A percentile compares a stretch with the other conserved stretches of the same genome.
These are phyloP conservation scores for Nothura maculosa DNA, from an alignment of 2,797 vertebrate genomes.

Conservation along the genomic window DNA sequence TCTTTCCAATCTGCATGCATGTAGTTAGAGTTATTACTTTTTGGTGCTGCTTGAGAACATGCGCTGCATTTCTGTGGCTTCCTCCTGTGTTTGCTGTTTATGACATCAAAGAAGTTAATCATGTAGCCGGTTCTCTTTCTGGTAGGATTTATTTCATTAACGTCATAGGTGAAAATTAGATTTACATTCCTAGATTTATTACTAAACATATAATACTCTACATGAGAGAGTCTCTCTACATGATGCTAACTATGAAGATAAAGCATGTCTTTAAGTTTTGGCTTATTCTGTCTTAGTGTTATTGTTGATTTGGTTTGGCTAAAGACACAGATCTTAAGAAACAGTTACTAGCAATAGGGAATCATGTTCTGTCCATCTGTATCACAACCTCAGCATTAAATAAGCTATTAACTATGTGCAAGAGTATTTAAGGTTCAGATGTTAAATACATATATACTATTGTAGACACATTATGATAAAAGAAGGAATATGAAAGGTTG, in stretches of 20 bases:
- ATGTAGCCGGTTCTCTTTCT: neutral
- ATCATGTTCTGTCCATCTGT: neutral
- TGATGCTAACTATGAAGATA: neutral
- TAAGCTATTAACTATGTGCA: neutral
- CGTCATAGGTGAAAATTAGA: neutral
- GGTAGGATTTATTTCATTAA: neutral
- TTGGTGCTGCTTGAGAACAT: neutral
- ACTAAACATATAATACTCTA: neutral
- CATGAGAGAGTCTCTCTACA: neutral
- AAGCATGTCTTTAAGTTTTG: neutral
- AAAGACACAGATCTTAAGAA: neutral
- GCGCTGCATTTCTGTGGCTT: neutral
- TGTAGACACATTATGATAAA: neutral
- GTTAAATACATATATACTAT: neutral
- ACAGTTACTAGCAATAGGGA: neutral
- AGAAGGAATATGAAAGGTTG: neutral
- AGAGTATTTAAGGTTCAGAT: neutral
- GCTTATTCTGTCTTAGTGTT: neutral
- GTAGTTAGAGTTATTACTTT: neutral
- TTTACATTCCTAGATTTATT: neutral
- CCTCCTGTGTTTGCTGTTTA: neutral
- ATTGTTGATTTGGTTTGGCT: neutral
- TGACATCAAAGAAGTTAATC: neutral
- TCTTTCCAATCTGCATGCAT: neutral
- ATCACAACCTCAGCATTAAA: neutral